Conservation (phyloP, 2,113 vertebrate species). For the Jacana jacana region DNA sequence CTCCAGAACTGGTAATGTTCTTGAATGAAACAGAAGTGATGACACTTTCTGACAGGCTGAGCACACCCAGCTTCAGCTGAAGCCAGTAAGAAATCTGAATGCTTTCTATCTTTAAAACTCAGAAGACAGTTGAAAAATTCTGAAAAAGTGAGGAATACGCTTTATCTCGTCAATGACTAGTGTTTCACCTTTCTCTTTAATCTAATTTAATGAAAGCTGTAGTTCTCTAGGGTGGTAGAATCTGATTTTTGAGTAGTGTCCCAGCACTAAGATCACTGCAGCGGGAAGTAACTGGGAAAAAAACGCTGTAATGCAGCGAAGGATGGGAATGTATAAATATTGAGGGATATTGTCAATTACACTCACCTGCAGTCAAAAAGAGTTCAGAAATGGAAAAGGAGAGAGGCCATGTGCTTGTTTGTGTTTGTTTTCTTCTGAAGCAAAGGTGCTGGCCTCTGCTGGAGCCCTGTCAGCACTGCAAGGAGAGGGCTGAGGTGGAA, state of each 20-base stretch:
- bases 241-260: neutral
- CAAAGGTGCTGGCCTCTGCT: conserved; percentile 29
- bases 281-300: neutral
- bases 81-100: neutral
- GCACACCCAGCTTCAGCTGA: neutral
- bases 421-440: neutral
- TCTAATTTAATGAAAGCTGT: neutral
- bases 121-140: neutral
- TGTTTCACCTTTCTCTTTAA: neutral
- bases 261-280: neutral
- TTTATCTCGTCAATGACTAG: neutral
- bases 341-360: neutral
- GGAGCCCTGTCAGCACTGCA: neutral
- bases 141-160: neutral
- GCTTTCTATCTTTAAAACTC: neutral
- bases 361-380: neutral
- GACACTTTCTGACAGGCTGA: neutral
- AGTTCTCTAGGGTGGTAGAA: neutral
- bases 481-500: neutral
- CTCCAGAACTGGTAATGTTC: neutral
- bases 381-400: neutral
- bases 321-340: neutral
- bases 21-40: too few relatives aligned
- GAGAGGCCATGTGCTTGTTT: neutral
- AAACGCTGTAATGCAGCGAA: neutral